phyloP scores from a whole-genome alignment of 2,797 vertebrate species.

The Gobio occitaniae region DNA sequence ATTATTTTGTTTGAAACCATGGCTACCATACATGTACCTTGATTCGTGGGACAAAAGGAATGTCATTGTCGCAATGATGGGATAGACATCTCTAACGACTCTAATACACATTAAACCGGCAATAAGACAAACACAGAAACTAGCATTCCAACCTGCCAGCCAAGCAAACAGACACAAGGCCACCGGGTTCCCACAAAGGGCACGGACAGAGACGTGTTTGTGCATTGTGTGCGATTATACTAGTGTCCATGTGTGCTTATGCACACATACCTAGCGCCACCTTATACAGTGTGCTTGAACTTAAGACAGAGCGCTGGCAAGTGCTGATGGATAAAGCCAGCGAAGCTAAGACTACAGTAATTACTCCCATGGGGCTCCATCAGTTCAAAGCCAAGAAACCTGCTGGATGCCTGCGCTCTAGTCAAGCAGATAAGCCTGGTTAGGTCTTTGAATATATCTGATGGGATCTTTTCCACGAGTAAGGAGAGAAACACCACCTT shows the following conservation, averaged over 20 bases:
- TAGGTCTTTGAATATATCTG: constrained; percentile 33
- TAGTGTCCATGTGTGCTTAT: constrained; percentile 13
- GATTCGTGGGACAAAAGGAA: constrained; percentile 56
- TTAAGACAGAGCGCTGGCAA: constrained; percentile 16
- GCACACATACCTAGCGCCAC: constrained; percentile 26
- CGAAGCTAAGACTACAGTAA: constrained; percentile 22
- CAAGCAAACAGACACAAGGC: constrained; percentile 70
- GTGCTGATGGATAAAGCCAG: constrained; percentile 21
- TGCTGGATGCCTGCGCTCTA: constrained; percentile 47
- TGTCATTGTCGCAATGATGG: constrained; percentile 53
- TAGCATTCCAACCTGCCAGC: constrained; percentile 58
- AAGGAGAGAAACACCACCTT: constrained; percentile 39
- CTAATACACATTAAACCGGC: constrained; percentile 72
- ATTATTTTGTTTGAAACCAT: background rate
- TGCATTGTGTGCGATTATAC: background rate
- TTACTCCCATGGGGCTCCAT: constrained; percentile 30
- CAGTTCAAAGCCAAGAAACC: constrained; percentile 43
- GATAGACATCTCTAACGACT: constrained; percentile 54
- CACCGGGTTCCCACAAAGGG: constrained; percentile 64
- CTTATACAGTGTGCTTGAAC: constrained; percentile 13
- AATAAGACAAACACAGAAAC: constrained; percentile 36
- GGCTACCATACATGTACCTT: background rate
- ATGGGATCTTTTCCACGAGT: constrained; percentile 38
- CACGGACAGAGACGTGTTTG: constrained; percentile 25
- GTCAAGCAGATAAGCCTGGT: constrained; percentile 50